Evolutionary conservation across 2,888 invertebrate genomes (phyloP).

Genomic region (Drosophila sordidula): DNA sequence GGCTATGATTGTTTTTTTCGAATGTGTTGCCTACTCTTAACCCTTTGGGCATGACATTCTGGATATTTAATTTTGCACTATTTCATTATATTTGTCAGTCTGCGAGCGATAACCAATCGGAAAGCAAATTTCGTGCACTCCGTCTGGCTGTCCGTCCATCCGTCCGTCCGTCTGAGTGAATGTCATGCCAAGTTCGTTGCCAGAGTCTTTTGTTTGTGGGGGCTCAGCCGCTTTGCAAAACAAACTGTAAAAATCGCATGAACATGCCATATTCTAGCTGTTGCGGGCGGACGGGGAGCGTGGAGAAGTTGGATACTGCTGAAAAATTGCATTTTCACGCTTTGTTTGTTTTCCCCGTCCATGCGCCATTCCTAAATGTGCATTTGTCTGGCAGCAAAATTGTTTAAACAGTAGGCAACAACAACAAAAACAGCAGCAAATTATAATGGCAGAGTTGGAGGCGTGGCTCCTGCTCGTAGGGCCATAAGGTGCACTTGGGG

Average conservation of each 20-base stretch:
- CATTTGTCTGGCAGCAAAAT: conserved; percentile 60
- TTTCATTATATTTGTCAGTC: conserved; percentile 7
- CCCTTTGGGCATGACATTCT: too few relatives aligned
- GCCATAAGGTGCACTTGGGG: background rate
- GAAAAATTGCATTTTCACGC: conserved; percentile 83
- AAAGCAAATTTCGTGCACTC: conserved; percentile 7
- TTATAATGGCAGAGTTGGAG: conserved; percentile 52
- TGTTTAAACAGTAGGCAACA: conserved; percentile 42
- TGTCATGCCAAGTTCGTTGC: conserved; percentile 73
- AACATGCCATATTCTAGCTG: conserved; percentile 64
- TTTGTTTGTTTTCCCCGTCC: conserved; percentile 60
- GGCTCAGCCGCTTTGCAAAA: conserved; percentile 69
- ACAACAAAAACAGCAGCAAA: conserved; percentile 19
- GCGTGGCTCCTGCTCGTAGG: conserved; percentile 51
- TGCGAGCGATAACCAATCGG: conserved; percentile 32
- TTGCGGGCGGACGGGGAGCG: background rate
- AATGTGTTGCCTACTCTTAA: too few relatives aligned
- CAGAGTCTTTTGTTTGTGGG: conserved; percentile 75
- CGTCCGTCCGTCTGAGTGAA: conserved; percentile 28
- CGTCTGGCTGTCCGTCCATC: conserved; percentile 9
- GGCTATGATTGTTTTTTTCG: background rate
- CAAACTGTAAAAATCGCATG: conserved; percentile 78
- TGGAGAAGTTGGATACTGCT: conserved; percentile 14
- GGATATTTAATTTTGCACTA: background rate
- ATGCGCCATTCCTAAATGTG: conserved; percentile 53